Percentiles rank a stretch among this genome's conserved stretches.
These are phyloP conservation scores for Damaliscus lunatus DNA, from an alignment of 2,113 vertebrate species.

Conservation along the genomic window DNA sequence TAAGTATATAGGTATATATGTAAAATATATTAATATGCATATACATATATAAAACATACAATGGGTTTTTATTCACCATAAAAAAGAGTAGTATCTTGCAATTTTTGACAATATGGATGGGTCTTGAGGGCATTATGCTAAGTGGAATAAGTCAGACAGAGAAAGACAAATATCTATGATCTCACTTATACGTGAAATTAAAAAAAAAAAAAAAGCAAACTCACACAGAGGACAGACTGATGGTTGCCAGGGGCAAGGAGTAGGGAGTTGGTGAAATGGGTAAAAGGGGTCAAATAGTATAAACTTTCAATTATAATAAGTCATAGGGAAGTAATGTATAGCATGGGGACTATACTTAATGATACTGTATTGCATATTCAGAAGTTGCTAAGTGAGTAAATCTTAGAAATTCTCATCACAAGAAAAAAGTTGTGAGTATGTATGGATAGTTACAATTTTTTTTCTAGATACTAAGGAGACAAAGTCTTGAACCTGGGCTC, in stretches of 20 bases:
- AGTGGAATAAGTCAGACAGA: background rate
- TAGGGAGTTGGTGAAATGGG: background rate
- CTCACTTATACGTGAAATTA: background rate
- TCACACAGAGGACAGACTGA: background rate
- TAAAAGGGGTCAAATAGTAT: background rate
- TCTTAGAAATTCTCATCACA: background rate
- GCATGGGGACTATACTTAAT: background rate
- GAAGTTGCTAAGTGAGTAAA: background rate
- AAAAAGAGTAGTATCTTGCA: background rate
- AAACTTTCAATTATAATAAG: background rate
- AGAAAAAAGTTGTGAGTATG: background rate
- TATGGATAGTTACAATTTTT: background rate
- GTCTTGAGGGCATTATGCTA: background rate
- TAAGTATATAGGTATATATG: background rate
- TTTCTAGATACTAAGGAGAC: background rate
- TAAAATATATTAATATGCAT: background rate
- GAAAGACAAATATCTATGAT: background rate
- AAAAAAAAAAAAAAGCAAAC: background rate
- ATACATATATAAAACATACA: background rate
- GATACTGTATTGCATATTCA: background rate
- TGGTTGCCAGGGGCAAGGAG: background rate
- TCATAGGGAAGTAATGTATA: background rate
- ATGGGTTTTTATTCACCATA: background rate
- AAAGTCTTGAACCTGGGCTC: background rate
- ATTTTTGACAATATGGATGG: background rate